Evolutionary conservation across 2,888 invertebrate species (phyloP), one percentile per base, ranked within the genome.

Genomic region (Chrysolina americana): DNA sequence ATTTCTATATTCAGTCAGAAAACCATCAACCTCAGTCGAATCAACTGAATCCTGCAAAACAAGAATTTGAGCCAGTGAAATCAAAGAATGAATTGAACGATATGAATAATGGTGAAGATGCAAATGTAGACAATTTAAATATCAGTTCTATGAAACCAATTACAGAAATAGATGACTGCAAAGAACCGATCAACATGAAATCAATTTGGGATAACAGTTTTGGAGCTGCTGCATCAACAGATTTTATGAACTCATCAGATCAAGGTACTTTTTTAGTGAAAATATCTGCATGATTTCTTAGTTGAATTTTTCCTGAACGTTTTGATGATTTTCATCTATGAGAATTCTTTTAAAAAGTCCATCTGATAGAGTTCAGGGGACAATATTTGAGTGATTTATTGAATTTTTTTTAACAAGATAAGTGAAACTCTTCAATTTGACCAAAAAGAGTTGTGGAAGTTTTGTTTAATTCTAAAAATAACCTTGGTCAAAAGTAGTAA

Each of bases 121-220:
- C 19, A 9, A 70, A 56, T 48, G 1, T 19, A 15, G 71, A 73
- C 19, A 71, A 68, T 68, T 64, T 65, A 19, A 71, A 66, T 65
- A 68, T 70, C 36, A 73, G 63, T 65, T 13, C 71, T 5, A 17
- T 68, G 64, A 75, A 76, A 70, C 48, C 44, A 5, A 41, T 23
- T 41, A 17, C 78, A 44, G 81, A 79, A 66, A 69, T 74, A 59
- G 83, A 84, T 62, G 83, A 82, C 19, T 66, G 73, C 72, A 79
- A 81, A 76, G 81, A 79, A 73, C 73, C 73, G 1, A 59, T 77
- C 2, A 77, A 78, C 36, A 71, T 77, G 70, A 78, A 77, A 48
- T 76, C 73, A 23, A 65, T 72, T 47, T 81, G 81, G 80, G 81
- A 81, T 28, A 81, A 78, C 65, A 80, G 71, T 72, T 76, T 79